Base-by-base conservation (phyloP, 2,113 vertebrate genomes). In the Pavo muticus region DNA sequence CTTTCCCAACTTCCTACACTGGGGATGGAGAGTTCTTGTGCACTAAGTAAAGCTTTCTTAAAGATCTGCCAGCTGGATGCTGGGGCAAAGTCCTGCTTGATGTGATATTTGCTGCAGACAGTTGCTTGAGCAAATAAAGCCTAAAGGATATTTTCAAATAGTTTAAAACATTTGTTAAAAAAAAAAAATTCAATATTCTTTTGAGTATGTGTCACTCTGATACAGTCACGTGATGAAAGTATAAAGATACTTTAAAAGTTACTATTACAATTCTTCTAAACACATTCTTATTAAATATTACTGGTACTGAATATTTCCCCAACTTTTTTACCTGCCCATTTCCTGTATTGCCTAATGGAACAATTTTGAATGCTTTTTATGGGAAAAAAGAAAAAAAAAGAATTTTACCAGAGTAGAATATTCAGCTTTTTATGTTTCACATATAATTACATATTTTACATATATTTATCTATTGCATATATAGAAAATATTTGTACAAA, bases 131-230 rank as follows among this genome's bases (percentile, higher is more conserved):
- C 10, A 65, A 88, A 89, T 39, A 47, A 87, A 87, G 17, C 47
- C 57, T 89, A 84, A 2, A 75, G 2, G 13, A 44, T 61, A 57
- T 65, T 82, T 92, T 94, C 47, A 81, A 74, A 81, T 45, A 39
- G 4, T 50, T 87, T 32, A 60, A 78, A 91, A 5, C 3, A 42
- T 68, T 88, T 59, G 6, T 50, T 12, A 35, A n/a, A 57, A 35
- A 24, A 90, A 88, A 72, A 45, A 4, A 0, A 0, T 64, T 23
- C 42, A 71, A 29, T 32, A n/a, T 4, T 0, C 1, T 50, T 39
- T 73, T 80, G 39, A 20, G 10, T 84, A 64, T 78, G 9, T 52
- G 35, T 39, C 23, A 44, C 11, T 17, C 25, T 52, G 8, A 73
- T 6, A 65, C 48, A 57, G 9, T 56, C 20, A 61, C 11, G 61